phyloP scores from a whole-genome alignment of 2,113 vertebrate genomes.

The Planiliza haematocheilus region DNA sequence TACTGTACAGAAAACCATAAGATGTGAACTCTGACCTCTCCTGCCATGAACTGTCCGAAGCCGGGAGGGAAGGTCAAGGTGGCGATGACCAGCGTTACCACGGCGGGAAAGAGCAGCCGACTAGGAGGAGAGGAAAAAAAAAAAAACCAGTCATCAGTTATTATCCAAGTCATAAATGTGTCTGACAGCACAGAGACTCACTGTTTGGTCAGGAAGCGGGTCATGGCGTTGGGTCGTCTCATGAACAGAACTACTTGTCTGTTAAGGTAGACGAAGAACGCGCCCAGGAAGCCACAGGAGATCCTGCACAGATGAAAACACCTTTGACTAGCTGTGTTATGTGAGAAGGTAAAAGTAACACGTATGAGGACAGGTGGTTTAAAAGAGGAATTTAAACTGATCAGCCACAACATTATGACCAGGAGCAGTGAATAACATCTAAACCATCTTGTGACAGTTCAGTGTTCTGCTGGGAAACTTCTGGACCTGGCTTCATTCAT shows the following conservation, averaged over 20 bases:
- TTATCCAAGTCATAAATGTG: no score
- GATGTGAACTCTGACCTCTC: slow-evolving; percentile 88
- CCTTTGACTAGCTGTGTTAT: not conserved
- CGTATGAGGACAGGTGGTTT: no score
- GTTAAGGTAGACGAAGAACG: slow-evolving; percentile 94
- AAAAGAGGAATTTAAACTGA: no score
- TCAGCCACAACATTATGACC: no score
- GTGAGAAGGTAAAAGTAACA: no score
- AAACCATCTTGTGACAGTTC: no score
- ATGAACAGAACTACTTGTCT: slow-evolving; percentile 92
- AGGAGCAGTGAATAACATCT: no score
- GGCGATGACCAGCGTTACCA: slow-evolving; percentile 92
- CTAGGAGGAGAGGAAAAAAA: slow-evolving; percentile 70
- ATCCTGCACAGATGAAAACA: slow-evolving; percentile 68
- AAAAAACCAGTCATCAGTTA: no score
- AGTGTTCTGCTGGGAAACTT: no score
- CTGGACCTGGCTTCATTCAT: no score
- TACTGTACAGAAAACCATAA: no score
- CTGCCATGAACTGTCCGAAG: slow-evolving; percentile 97
- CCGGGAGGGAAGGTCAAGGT: slow-evolving; percentile 92
- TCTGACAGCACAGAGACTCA: slow-evolving; percentile 75
- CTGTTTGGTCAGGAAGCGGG: slow-evolving; percentile 91
- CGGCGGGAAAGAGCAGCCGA: slow-evolving; percentile 89
- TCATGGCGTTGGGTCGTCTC: slow-evolving; percentile 87
- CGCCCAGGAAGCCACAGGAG: slow-evolving; percentile 92